These are phyloP conservation scores for Dasysyrphus albostriatus DNA, from an alignment of 2,888 invertebrate genomes.

Conservation along the genomic window DNA sequence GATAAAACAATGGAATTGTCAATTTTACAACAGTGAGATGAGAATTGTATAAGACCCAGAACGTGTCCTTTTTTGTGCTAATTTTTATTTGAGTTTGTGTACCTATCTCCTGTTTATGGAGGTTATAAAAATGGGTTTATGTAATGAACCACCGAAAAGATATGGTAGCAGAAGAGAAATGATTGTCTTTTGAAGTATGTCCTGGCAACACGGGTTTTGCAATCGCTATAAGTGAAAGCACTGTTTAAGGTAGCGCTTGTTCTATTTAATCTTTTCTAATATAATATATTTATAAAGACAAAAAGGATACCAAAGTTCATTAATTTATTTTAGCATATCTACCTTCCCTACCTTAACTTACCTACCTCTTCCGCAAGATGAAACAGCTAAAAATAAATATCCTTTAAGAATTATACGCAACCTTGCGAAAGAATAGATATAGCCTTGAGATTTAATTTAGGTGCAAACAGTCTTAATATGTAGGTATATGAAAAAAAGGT, in stretches of 20 bases:
- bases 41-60: background rate
- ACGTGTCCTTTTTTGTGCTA: conserved; percentile 1
- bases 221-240: background rate
- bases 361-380: background rate
- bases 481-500: background rate
- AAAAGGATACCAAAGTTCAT: conserved; percentile 13
- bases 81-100: background rate
- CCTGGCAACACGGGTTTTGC: background rate
- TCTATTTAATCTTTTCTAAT: background rate
- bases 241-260: background rate
- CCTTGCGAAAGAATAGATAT: background rate
- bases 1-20: conserved; percentile 15
- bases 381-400: background rate
- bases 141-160: conserved; percentile 1
- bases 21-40: conserved; percentile 2
- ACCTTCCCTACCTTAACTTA: background rate
- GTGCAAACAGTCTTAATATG: background rate
- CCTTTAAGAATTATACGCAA: background rate
- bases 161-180: background rate
- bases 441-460: background rate
- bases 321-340: conserved; percentile 15
- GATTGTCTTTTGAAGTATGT: background rate
- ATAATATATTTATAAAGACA: background rate
- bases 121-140: conserved; percentile 1
- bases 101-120: background rate